phyloP scores from a whole-genome alignment of 2,888 invertebrate species.

The Lysandra coridon region DNA sequence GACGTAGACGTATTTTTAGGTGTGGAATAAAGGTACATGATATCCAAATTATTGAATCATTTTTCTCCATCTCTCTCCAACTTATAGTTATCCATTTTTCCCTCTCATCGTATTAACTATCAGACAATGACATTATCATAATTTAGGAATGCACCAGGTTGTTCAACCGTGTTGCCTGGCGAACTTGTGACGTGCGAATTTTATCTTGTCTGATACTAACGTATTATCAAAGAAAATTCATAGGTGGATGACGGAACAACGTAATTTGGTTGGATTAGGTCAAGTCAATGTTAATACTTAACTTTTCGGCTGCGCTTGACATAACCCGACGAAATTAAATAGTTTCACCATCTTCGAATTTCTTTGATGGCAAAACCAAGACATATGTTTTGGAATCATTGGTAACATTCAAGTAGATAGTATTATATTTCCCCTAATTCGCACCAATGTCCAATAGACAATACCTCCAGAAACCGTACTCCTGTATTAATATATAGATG shows the following conservation, averaged over 20 bases:
- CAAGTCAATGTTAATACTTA: too few relatives aligned
- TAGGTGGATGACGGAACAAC: background rate
- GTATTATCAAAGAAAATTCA: background rate
- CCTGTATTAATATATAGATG: too few relatives aligned
- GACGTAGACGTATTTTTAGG: too few relatives aligned
- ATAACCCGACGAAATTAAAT: background rate
- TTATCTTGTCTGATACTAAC: slow-evolving; percentile 46
- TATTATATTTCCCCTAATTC: background rate
- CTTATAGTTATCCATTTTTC: background rate
- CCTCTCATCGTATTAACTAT: slow-evolving; percentile 3
- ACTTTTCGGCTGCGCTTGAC: background rate
- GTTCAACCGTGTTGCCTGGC: slow-evolving; percentile 17
- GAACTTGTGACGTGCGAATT: slow-evolving; percentile 55
- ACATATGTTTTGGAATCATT: background rate
- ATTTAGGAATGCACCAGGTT: slow-evolving; percentile 8
- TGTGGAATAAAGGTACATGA: background rate
- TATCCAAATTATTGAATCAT: background rate
- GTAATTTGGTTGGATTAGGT: background rate
- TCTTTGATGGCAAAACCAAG: too few relatives aligned
- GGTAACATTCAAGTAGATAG: background rate
- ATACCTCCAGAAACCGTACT: too few relatives aligned
- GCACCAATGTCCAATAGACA: too few relatives aligned
- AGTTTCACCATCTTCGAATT: background rate
- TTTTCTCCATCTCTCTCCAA: background rate
- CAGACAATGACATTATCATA: slow-evolving; percentile 17